phyloP scores from a whole-genome alignment of 2,888 invertebrate genomes.

The Mythimna pallens region DNA sequence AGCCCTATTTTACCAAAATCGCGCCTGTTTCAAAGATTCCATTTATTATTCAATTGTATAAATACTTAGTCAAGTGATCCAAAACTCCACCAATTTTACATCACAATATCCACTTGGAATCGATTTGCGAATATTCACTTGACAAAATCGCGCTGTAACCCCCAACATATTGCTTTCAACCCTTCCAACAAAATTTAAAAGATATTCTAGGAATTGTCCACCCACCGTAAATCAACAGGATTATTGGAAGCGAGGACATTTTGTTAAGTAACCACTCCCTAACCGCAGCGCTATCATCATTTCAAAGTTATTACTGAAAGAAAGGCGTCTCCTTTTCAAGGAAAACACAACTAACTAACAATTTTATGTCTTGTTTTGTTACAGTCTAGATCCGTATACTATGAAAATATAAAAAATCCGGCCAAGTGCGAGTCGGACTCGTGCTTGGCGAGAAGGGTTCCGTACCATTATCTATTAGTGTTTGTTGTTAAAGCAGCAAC shows the following conservation, averaged over 20 bases:
- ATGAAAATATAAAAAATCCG: conserved; percentile 8
- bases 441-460: no score
- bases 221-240: conserved; percentile 32
- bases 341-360: conserved; percentile 25
- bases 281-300: background rate
- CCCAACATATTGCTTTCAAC: background rate
- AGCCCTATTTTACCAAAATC: no score
- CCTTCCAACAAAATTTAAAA: conserved; percentile 6
- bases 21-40: no score
- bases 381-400: background rate
- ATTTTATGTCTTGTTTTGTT: conserved; percentile 18
- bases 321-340: conserved; percentile 17
- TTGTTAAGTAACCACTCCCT: conserved; percentile 36
- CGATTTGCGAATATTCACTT: no score
- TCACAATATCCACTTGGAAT: no score
- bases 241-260: conserved; percentile 32
- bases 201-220: conserved; percentile 7
- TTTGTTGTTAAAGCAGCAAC: no score
- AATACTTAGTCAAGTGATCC: background rate
- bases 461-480: no score
- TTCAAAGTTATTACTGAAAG: conserved; percentile 32
- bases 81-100: background rate
- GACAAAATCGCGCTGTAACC: no score
- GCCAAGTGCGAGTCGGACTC: no score
- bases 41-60: no score